Percentiles rank a stretch among this genome's conserved stretches.
These are phyloP conservation scores for Ectemnius continuus DNA, from an alignment of 2,888 invertebrate species.

Conservation along the genomic window DNA sequence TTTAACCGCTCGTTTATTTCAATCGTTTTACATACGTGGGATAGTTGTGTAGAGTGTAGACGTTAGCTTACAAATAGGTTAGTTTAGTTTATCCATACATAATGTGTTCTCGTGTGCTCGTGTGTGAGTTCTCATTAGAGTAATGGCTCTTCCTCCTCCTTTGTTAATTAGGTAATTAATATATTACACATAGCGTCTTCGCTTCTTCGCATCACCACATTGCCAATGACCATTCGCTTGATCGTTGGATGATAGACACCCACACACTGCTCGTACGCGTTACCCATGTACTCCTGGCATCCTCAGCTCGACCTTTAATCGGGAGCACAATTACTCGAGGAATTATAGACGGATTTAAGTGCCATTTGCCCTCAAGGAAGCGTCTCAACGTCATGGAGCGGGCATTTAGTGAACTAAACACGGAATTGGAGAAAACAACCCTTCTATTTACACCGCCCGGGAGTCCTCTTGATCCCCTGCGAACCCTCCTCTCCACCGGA, in stretches of 20 bases:
- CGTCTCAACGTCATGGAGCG: constrained; percentile 49
- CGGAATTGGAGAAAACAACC: too few species aligned
- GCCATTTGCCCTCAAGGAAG: constrained; percentile 62
- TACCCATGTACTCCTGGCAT: constrained; percentile 11
- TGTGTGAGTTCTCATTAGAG: constrained; percentile 60
- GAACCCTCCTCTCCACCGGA: background rate
- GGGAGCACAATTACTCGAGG: constrained; percentile 56
- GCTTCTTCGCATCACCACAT: constrained; percentile 49
- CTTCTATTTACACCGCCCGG: background rate
- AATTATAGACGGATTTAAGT: constrained; percentile 67
- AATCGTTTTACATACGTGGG: constrained; percentile 76
- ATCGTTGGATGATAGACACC: too few species aligned
- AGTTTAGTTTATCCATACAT: constrained; percentile 73
- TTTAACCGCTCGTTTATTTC: constrained; percentile 77
- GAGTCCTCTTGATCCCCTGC: constrained; percentile 1
- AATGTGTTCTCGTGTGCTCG: constrained; percentile 34
- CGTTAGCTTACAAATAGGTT: constrained; percentile 77
- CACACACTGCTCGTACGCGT: constrained; percentile 15
- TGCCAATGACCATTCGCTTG: too few species aligned
- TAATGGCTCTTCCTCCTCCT: constrained; percentile 65
- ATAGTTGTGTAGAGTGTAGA: constrained; percentile 74
- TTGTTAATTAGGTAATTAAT: constrained; percentile 74
- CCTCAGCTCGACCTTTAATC: constrained; percentile 28
- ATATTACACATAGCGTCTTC: constrained; percentile 73
- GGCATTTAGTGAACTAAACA: constrained; percentile 10